Evolutionary conservation across 2,797 vertebrate species (phyloP).

Genomic region (Lepus townsendii): DNA sequence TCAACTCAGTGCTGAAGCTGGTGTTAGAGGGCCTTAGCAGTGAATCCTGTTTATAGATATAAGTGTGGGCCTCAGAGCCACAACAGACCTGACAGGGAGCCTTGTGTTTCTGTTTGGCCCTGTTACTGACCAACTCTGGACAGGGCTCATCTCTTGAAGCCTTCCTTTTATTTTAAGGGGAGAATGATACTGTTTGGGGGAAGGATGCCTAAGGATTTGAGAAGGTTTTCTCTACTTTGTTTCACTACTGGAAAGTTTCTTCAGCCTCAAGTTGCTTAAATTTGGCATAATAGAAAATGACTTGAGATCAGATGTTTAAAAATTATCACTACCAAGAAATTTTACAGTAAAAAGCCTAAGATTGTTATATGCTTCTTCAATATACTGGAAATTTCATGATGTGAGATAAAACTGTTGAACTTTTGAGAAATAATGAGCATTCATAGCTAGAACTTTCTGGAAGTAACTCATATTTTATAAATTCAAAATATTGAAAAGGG

Average conservation of each 20-base stretch:
- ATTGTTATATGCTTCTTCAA: neutral
- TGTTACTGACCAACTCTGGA: neutral
- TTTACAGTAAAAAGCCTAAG: conserved; percentile 20
- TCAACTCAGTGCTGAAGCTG: neutral
- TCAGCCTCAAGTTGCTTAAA: neutral
- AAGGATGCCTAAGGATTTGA: conserved; percentile 25
- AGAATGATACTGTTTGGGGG: conserved; percentile 21
- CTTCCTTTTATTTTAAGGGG: neutral
- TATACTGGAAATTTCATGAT: conserved; percentile 49
- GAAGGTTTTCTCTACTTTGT: neutral
- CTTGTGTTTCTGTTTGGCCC: neutral
- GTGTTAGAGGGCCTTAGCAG: neutral
- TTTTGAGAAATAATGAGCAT: conserved; percentile 47
- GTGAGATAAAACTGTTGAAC: conserved; percentile 9
- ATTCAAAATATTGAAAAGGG: conserved; percentile 41
- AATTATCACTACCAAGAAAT: conserved; percentile 20
- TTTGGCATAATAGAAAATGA: neutral
- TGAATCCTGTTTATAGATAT: conserved; percentile 7
- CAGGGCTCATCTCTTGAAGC: neutral
- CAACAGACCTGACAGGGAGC: neutral
- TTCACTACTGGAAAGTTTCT: neutral
- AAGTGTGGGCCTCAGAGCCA: neutral
- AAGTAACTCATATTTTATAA: conserved; percentile 65
- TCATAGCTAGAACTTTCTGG: conserved; percentile 17
- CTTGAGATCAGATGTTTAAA: conserved; percentile 49